Evolutionary conservation across 2,888 invertebrate species (phyloP).

Genomic region (Coenonympha glycerion): DNA sequence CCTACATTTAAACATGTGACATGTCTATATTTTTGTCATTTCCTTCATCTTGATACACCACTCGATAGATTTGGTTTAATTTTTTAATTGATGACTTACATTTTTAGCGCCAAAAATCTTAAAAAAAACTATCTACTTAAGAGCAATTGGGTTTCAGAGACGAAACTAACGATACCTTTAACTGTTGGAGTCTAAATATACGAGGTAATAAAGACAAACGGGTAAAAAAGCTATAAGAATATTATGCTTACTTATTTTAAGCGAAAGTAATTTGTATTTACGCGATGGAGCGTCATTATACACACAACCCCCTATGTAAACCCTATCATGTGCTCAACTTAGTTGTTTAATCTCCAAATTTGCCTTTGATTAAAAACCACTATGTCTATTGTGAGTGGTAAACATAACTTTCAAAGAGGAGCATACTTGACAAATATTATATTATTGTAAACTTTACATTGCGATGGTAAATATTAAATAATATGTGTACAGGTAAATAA

Average conservation of each 20-base stretch:
- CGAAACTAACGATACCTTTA: too few relatives aligned
- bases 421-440: conserved; percentile 73
- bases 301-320: conserved; percentile 16
- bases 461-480: conserved; percentile 72
- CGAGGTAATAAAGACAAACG: too few relatives aligned
- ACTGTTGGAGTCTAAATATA: too few relatives aligned
- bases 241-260: background rate
- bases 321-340: conserved; percentile 20
- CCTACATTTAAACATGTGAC: too few relatives aligned
- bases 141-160: too few relatives aligned
- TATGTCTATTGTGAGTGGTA: conserved; percentile 50
- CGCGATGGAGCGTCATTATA: background rate
- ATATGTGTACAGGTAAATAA: conserved; percentile 70
- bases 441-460: conserved; percentile 73
- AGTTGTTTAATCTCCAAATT: conserved; percentile 61
- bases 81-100: too few relatives aligned
- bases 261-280: background rate
- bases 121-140: too few relatives aligned
- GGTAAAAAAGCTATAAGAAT: too few relatives aligned
- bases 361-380: conserved; percentile 70
- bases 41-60: too few relatives aligned
- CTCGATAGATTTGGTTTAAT: too few relatives aligned
- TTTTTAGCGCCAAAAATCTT: too few relatives aligned
- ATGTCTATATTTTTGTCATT: too few relatives aligned
- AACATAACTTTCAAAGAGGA: conserved; percentile 70